A percentile compares a stretch with the other conserved stretches of the same genome.
phyloP scores from a whole-genome alignment of 2,113 vertebrate genomes.

The Phalacrocorax brasilianus region DNA sequence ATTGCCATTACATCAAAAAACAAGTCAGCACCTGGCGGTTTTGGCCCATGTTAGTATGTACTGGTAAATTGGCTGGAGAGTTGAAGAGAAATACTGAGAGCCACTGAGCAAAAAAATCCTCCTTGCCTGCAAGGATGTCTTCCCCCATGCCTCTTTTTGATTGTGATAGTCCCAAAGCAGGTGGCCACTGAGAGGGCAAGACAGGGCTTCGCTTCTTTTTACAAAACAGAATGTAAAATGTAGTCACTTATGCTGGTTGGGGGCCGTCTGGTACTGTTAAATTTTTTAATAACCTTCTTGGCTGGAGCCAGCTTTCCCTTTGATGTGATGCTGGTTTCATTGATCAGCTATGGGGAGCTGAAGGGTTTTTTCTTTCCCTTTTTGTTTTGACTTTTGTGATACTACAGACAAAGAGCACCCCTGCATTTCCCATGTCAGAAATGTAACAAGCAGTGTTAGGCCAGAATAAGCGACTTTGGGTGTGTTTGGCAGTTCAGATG shows the following conservation, averaged over 20 bases:
- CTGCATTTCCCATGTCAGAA: not conserved
- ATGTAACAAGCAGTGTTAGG: not conserved
- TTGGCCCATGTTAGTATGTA: fast-evolving
- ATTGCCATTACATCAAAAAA: fast-evolving
- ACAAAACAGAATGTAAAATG: not conserved
- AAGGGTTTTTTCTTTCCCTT: not conserved
- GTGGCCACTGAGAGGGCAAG: not conserved
- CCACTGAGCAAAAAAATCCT: not conserved
- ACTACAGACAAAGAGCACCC: not conserved
- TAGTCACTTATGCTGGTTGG: not conserved
- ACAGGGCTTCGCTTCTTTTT: not conserved
- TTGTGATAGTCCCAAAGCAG: not conserved
- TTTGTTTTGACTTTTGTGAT: not conserved
- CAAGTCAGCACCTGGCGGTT: not conserved
- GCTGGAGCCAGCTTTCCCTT: constrained; percentile 9
- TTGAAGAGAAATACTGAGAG: not conserved
- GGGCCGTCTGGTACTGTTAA: not conserved
- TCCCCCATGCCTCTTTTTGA: not conserved
- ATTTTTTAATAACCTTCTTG: constrained; percentile 25
- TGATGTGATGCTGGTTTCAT: constrained; percentile 37
- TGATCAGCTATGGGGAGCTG: constrained; percentile 19
- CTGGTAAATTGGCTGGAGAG: not conserved
- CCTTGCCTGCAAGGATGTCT: not conserved
- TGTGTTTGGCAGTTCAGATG: not conserved
- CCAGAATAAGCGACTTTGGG: not conserved